phyloP scores from a whole-genome alignment of 2,888 invertebrate species.

The Lochmaea capreae region DNA sequence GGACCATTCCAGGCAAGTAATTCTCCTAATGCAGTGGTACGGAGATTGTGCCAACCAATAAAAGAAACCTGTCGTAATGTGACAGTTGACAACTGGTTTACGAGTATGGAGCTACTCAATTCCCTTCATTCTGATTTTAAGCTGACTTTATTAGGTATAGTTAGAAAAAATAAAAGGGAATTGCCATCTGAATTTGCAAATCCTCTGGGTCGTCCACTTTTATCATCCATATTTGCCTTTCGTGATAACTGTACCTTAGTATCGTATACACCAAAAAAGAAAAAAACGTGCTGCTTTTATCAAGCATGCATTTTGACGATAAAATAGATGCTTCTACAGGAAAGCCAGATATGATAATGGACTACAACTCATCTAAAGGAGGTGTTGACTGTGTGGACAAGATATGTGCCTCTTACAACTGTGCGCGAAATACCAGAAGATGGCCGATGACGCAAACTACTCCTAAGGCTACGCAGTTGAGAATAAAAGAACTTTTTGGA shows the following conservation, averaged over 20 bases:
- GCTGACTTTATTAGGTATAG: too few species aligned
- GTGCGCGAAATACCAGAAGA: conserved; percentile 17
- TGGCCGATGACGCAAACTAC: conserved; percentile 17
- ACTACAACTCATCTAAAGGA: conserved; percentile 16
- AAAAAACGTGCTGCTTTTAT: not conserved
- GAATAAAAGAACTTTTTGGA: conserved; percentile 18
- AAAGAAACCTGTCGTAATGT: too few species aligned
- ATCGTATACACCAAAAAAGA: too few species aligned
- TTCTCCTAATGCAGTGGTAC: conserved; percentile 8
- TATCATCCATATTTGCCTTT: not conserved
- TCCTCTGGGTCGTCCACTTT: conserved; percentile 14
- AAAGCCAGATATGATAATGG: conserved; percentile 17
- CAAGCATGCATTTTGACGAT: not conserved
- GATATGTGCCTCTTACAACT: conserved; percentile 14
- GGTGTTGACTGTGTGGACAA: conserved; percentile 9
- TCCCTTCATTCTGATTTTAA: not conserved
- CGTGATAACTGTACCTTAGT: not conserved
- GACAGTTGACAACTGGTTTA: not conserved
- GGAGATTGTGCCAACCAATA: too few species aligned
- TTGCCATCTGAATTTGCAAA: not conserved
- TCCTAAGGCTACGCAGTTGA: conserved; percentile 16
- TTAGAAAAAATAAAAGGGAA: too few species aligned
- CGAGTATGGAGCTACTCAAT: conserved; percentile 1
- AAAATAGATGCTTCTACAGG: conserved; percentile 7
- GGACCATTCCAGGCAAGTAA: conserved; percentile 7